Base-by-base conservation (phyloP, 2,113 vertebrate species). In the Cygnus atratus region DNA sequence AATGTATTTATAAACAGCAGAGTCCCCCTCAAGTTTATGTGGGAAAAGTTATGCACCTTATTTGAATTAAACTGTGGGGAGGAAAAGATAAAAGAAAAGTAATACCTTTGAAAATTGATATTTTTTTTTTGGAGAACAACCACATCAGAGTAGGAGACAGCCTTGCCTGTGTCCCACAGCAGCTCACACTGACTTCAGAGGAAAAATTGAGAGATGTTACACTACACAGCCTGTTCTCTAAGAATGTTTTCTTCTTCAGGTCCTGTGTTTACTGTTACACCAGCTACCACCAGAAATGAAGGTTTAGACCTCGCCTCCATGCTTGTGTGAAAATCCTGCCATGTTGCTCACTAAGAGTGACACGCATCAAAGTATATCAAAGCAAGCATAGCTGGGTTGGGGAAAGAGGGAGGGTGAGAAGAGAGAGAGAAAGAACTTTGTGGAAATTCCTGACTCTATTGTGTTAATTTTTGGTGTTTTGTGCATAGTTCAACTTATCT, bases 261-360 rank as follows among this genome's bases (percentile, higher is more conserved):
- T 29, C 33, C 29, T 13, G 0, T 7, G 11, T 15, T 22, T 21
- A 20, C 5, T 35, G 25, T 57, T 33, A 61, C 0, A 0, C 3
- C n/a, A 87, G 1, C 21, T 15, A 14, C 14, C 7, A 52, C 13
- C 37, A 91, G 33, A 78, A 37, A 6, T 33, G 61, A 78, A 67
- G 21, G 26, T 31, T 58, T 17, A n/a, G 6, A 0, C 1, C 17
- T 62, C 16, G 66, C 10, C 35, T 48, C 41, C 24, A 66, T 22
- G 28, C 11, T 12, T 18, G 3, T 29, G 22, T 54, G 10, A 2
- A 70, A 93, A 96, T 54, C 50, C 50, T 39, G 13, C 50, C 19
- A 7, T 5, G 19, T 5, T 54, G 13, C 12, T 84, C 71, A 15
- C 43, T 52, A 37, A 84, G 10, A 1, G 0, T 19, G 11, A 25